These are phyloP conservation scores for Hassar affinis DNA, from an alignment of 2,113 vertebrate species.

Conservation along the genomic window DNA sequence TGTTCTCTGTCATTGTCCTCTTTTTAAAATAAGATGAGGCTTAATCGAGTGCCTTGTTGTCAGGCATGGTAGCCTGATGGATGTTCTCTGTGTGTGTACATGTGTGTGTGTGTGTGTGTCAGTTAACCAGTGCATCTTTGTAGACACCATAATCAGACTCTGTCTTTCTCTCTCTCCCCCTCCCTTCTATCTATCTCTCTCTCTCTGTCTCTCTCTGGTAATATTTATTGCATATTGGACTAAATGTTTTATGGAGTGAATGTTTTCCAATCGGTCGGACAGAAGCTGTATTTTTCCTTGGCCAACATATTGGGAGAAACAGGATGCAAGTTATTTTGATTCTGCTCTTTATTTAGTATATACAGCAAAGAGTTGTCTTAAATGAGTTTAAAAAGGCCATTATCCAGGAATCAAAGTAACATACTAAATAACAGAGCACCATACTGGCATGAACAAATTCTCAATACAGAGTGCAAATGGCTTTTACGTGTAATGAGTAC, in stretches of 20 bases:
- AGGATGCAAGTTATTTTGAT: neutral
- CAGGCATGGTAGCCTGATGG: slow-evolving; percentile 38
- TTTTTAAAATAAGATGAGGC: slow-evolving; percentile 46
- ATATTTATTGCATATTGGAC: slow-evolving; percentile 36
- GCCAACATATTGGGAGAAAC: slow-evolving; percentile 17
- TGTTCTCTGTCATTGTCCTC: slow-evolving; percentile 41
- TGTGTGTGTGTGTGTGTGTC: slow-evolving; percentile 5
- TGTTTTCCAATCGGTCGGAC: neutral
- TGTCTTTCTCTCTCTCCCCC: neutral
- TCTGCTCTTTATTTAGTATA: neutral
- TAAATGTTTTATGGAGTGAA: slow-evolving; percentile 15
- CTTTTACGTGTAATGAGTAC: neutral
- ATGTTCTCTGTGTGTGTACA: slow-evolving; percentile 16
- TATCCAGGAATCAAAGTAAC: neutral
- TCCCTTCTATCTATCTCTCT: neutral
- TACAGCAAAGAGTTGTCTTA: neutral
- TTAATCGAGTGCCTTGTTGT: slow-evolving; percentile 57
- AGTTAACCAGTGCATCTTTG: slow-evolving; percentile 15
- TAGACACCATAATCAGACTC: neutral
- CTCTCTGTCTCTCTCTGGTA: neutral
- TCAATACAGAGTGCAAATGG: neutral
- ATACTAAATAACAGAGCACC: neutral
- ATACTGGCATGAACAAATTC: neutral
- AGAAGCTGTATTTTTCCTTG: slow-evolving; percentile 8
- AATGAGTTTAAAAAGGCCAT: neutral